Percentiles rank a stretch among this genome's conserved stretches.
Conservation (phyloP, 2,113 vertebrate genomes). For the Fulica atra region DNA sequence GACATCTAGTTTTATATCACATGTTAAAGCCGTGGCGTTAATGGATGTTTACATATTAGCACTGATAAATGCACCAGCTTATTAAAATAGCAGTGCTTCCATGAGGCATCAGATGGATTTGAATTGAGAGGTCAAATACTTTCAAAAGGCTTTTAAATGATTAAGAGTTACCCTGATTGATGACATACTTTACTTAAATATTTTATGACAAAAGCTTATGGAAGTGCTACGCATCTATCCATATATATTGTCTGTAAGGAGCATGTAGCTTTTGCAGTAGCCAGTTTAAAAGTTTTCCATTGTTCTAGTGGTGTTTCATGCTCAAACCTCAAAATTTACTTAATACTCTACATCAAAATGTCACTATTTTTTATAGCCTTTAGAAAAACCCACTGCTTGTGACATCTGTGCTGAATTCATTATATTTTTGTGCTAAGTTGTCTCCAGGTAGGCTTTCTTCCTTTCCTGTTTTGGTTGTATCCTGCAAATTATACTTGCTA, state of each 20-base stretch:
- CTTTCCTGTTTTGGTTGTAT: background rate
- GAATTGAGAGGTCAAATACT: background rate
- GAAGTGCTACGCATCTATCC: background rate
- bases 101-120: background rate
- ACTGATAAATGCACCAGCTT: background rate
- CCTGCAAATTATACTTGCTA: background rate
- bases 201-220: background rate
- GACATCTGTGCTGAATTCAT: background rate
- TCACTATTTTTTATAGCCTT: background rate
- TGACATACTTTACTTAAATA: background rate
- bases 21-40: background rate
- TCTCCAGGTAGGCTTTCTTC: constrained; percentile 13
- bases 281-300: background rate
- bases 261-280: background rate
- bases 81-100: background rate
- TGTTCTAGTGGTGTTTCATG: background rate
- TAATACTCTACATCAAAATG: background rate
- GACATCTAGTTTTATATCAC: background rate
- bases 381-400: background rate
- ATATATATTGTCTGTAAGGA: background rate
- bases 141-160: background rate
- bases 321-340: background rate
- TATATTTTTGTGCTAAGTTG: background rate
- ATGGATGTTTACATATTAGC: background rate
- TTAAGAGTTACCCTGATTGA: background rate